A percentile compares a stretch with the other conserved stretches of the same genome.
Evolutionary conservation across 1,140 invertebrate genomes (phyloP).

Genomic region (Bombus difficillimus): DNA sequence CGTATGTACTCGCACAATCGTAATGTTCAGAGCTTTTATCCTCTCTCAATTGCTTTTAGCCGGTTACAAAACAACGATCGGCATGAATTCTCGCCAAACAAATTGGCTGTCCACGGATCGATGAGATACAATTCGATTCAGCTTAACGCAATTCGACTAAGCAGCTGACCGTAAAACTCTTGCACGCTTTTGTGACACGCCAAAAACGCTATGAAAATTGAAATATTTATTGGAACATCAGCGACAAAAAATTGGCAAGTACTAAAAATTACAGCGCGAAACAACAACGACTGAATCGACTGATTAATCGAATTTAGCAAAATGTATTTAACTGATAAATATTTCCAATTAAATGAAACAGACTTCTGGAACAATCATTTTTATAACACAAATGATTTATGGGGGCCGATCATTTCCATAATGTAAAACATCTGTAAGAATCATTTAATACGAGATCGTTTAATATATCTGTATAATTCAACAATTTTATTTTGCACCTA

Average conservation of each 20-base stretch:
- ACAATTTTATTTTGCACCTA: no score
- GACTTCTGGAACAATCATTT: fast-evolving
- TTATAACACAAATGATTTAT: neutral
- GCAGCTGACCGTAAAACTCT: neutral
- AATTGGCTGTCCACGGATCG: conserved; percentile 8
- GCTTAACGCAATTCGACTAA: neutral
- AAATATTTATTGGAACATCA: neutral
- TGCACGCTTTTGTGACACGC: neutral
- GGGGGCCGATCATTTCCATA: neutral
- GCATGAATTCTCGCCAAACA: neutral
- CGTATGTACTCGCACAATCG: neutral
- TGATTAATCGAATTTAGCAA: neutral
- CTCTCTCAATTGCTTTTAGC: conserved; percentile 14
- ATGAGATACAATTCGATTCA: conserved; percentile 6
- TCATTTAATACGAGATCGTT: no score
- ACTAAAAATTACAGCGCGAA: neutral
- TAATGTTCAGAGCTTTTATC: neutral
- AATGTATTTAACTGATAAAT: neutral
- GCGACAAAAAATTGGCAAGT: neutral
- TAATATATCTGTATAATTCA: no score
- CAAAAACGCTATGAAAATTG: neutral
- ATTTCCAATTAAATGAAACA: neutral
- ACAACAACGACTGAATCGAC: no score
- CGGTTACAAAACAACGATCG: conserved; percentile 14
- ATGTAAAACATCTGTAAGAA: neutral